These are phyloP conservation scores for Acanthurus leucopareius DNA, from an alignment of 2,797 vertebrate species.

Conservation along the genomic window DNA sequence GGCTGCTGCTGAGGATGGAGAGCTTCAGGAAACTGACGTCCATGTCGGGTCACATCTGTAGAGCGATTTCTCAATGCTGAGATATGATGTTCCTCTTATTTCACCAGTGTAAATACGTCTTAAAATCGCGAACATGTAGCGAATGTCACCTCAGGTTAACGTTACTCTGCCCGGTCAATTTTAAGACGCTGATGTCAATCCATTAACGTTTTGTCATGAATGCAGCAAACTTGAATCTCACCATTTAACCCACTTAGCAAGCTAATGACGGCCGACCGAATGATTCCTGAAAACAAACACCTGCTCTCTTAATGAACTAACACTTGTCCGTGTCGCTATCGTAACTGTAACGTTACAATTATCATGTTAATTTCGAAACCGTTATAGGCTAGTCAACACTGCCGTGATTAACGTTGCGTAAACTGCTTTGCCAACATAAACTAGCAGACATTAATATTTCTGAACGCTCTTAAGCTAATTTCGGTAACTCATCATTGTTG, in stretches of 20 bases:
- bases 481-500: rapidly evolving
- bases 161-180: conserved; percentile 27
- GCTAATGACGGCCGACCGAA: conserved; percentile 26
- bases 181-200: conserved; percentile 45
- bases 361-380: conserved; percentile 11
- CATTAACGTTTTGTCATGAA: conserved; percentile 11
- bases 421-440: conserved; percentile 32
- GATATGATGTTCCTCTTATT: background rate
- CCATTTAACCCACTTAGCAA: conserved; percentile 22
- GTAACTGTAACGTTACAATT: background rate
- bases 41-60: conserved; percentile 70
- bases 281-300: background rate
- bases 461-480: background rate
- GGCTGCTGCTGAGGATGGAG: conserved; percentile 61
- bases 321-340: too few species aligned
- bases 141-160: conserved; percentile 32
- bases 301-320: background rate
- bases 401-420: conserved; percentile 46
- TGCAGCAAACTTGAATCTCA: conserved; percentile 60
- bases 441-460: background rate
- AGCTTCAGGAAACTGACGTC: conserved; percentile 65
- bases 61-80: conserved; percentile 9
- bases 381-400: conserved; percentile 6
- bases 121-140: background rate
- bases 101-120: background rate